Conservation (phyloP, 2,113 vertebrate genomes). For the Enhydra lutris region DNA sequence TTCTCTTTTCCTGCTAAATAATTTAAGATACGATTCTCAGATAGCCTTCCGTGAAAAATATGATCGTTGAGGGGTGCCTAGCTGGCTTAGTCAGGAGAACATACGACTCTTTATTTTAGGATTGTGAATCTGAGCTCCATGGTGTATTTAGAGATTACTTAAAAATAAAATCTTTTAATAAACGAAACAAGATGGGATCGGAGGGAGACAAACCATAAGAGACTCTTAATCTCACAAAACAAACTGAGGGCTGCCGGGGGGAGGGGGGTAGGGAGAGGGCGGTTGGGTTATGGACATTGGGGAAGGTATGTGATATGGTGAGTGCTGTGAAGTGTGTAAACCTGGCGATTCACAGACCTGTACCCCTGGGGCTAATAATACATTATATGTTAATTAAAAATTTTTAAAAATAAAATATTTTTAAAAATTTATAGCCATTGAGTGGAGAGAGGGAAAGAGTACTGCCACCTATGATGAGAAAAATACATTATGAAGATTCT, state of each 20-base stretch:
- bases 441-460: neutral
- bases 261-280: fast-evolving
- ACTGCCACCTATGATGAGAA: neutral
- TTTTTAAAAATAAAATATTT: neutral
- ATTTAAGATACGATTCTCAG: neutral
- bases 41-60: neutral
- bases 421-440: neutral
- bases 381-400: no score
- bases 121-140: neutral
- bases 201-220: no score
- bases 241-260: no score
- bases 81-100: neutral
- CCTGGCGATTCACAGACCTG: no score
- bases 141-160: neutral
- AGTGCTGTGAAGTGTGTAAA: no score
- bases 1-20: neutral
- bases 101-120: neutral
- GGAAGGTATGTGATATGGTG: no score
- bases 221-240: no score
- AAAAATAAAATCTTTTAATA: neutral
- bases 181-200: no score
- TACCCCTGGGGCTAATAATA: no score
- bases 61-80: neutral
- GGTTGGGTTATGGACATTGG: no score
- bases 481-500: neutral